Evolutionary conservation across 1,140 invertebrate genomes (phyloP), one percentile per base, ranked within the genome.

Genomic region (Rhagoletis pomonella): DNA sequence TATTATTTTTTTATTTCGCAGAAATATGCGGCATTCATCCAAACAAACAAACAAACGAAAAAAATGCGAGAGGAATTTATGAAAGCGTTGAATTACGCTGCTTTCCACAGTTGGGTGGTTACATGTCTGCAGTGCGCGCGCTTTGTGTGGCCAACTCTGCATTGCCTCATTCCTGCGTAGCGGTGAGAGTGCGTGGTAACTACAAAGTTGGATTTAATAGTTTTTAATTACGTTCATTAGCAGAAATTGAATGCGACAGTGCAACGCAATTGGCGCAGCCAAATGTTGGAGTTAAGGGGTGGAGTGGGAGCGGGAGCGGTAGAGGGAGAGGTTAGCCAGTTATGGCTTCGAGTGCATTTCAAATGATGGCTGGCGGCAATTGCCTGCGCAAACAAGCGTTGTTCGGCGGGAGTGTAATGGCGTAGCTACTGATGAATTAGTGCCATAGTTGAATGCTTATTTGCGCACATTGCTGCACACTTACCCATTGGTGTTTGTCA

Each of bases 151-250:
- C 17, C 47, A 81, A 81, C 73, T 50, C 7, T 55, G 29, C 29
- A 6, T 42, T 44, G 17, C 73, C 17, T 29, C 10, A 55, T 50
- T 50, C 73, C 19, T 42, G 64, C 29, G 64, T 29, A 62, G 3
- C 65, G 5, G 9, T 39, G 29, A 39, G 73, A 42, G 73, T n/a
- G 73, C 14, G 14, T 81, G 73, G 10, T n/a, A 81, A 19, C 73
- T 81, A 58, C 47, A 81, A 81, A 81, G 50, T 81, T 81, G 50
- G 73, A 81, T 81, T 81, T 81, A 81, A 81, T 81, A 55, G 73
- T 55, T 81, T 81, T 81, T 81, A 81, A 81, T 81, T 81, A 81
- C 47, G 47, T 55, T 81, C 14, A 81, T 81, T 81, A 81, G 73
- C 47, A 55, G 47, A 81, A 81, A 81, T 81, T 81, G 73, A 50